Evolutionary conservation across 2,888 invertebrate genomes (phyloP).

Genomic region (Phania funesta): DNA sequence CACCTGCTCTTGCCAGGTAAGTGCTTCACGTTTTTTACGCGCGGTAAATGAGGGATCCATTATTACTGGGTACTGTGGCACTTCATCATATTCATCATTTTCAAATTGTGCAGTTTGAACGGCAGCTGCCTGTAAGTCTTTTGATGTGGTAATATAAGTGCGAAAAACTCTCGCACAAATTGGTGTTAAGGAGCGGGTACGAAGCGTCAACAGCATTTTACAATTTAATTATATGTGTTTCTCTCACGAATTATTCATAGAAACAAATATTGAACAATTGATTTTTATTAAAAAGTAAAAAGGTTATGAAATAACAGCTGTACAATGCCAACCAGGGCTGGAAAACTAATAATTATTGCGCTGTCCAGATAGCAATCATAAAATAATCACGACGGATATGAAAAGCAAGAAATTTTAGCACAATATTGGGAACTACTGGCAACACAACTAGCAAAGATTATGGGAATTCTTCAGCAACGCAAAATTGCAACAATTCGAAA

Average conservation of each 20-base stretch:
- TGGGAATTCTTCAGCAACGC: no score
- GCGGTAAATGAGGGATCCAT: constrained; percentile 82
- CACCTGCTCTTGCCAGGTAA: constrained; percentile 83
- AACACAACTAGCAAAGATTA: no score
- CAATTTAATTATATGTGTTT: not conserved
- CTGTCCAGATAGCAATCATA: no score
- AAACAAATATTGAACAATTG: no score
- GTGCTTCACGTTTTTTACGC: constrained; percentile 80
- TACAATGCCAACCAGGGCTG: not conserved
- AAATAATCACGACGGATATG: no score
- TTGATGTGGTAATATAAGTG: constrained; percentile 6
- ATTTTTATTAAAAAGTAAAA: no score
- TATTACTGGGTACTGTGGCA: constrained; percentile 75
- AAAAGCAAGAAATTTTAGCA: no score
- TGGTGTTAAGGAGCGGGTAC: not conserved
- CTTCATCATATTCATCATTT: constrained; percentile 71
- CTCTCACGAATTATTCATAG: not conserved
- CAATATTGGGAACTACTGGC: no score
- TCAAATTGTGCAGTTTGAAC: constrained; percentile 5
- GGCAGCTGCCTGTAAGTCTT: constrained; percentile 7
- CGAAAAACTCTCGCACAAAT: constrained; percentile 7
- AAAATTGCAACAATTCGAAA: no score
- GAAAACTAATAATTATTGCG: no score
- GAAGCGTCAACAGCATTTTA: constrained; percentile 68
- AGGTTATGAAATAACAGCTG: constrained; percentile 64